Conservation (phyloP, 2,797 vertebrate species). For the Tympanoctomys barrerae region DNA sequence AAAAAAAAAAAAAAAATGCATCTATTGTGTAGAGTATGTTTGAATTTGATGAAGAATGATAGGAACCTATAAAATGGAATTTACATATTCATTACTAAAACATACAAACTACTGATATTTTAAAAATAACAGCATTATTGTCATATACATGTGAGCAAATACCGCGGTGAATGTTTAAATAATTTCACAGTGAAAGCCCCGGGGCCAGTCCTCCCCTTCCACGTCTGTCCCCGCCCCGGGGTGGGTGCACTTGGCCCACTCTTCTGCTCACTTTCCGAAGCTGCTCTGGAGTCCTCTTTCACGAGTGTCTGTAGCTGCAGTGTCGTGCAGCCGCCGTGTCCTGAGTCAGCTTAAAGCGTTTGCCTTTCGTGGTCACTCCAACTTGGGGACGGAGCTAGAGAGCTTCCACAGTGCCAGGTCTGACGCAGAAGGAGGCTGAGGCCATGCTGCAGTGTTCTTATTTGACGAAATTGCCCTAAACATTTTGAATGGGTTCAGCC, state of each 20-base stretch:
- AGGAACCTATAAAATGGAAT: not conserved
- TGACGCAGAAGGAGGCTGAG: not conserved
- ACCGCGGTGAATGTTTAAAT: not conserved
- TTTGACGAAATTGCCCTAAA: not conserved
- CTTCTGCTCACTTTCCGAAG: not conserved
- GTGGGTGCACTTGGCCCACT: not conserved
- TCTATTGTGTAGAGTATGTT: fast-evolving
- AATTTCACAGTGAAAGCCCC: not conserved
- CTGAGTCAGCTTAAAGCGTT: not conserved
- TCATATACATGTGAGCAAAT: not conserved
- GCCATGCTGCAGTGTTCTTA: not conserved
- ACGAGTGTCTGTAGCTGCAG: not conserved
- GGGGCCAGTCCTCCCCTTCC: not conserved
- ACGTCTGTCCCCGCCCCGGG: not conserved
- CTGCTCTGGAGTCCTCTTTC: not conserved
- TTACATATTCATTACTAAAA: fast-evolving
- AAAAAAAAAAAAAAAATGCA: too few species aligned
- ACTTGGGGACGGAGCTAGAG: not conserved
- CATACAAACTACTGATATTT: too few species aligned
- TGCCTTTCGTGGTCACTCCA: not conserved
- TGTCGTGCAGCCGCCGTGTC: too few species aligned
- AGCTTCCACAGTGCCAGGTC: not conserved
- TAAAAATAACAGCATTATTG: not conserved
- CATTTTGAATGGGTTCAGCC: not conserved
- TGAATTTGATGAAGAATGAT: not conserved